Percentiles rank a stretch among this genome's conserved stretches.
phyloP scores from a whole-genome alignment of 2,888 invertebrate genomes.

The Dioctria rufipes region DNA sequence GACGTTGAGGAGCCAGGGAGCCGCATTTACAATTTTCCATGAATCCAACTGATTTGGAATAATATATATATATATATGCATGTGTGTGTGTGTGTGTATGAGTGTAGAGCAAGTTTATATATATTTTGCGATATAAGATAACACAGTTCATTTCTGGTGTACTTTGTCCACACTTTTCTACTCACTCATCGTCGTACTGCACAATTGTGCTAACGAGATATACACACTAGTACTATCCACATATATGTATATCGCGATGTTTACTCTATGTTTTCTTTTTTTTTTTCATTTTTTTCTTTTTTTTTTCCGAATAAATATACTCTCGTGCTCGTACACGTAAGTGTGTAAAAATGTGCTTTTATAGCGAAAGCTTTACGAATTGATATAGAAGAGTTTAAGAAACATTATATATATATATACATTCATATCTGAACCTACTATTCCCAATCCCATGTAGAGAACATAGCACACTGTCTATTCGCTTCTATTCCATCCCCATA shows the following conservation, averaged over 20 bases:
- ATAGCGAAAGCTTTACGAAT: slow-evolving; percentile 7
- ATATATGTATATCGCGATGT: background rate
- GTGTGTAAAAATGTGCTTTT: slow-evolving; percentile 44
- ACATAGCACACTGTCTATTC: too few relatives aligned
- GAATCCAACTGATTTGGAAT: background rate
- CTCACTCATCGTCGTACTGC: background rate
- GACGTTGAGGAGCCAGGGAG: slow-evolving; percentile 43
- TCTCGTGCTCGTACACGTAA: background rate
- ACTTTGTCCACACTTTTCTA: slow-evolving; percentile 6
- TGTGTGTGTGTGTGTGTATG: too few relatives aligned
- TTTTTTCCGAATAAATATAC: too few relatives aligned
- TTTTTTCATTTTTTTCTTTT: background rate
- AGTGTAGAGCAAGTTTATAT: too few relatives aligned
- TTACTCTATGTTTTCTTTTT: background rate
- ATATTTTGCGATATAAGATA: too few relatives aligned
- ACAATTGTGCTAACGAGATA: background rate
- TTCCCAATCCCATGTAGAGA: background rate
- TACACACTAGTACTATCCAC: slow-evolving; percentile 3
- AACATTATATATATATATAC: background rate
- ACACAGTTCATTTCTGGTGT: slow-evolving; percentile 16
- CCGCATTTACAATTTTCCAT: slow-evolving; percentile 22
- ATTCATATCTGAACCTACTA: background rate
- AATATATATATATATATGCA: too few relatives aligned
- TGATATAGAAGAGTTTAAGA: slow-evolving; percentile 20
- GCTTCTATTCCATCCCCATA: background rate